Evolutionary conservation across 2,797 vertebrate species (phyloP), one percentile per base, ranked within the genome.

Genomic region (Sebastes oblongus): DNA sequence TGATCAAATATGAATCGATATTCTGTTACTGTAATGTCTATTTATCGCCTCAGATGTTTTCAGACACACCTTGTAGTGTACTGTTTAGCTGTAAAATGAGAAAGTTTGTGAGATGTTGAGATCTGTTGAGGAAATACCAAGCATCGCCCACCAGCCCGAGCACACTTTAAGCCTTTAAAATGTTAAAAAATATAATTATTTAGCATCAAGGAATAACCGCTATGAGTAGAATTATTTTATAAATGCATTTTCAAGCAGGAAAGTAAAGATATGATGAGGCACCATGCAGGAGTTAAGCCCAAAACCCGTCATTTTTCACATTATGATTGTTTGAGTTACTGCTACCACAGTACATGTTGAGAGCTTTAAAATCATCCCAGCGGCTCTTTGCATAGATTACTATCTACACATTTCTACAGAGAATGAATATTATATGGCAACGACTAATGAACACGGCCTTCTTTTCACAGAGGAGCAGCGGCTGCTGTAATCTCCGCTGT

Each of bases 401-500:
- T 60, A 90, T 89, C 82, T 66, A 74, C 74, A 85, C 65, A 82
- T 91, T 93, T 89, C 79, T 89, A 61, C 81, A 79, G 84, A 89
- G 88, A 90, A 86, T 90, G 88, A 92, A 89, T 87, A 90, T 88
- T 88, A 84, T 87, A 89, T 77, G 64, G 81, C 68, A 32, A 69
- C 46, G 73, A 87, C 90, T 93, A 93, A 95, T 94, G 82, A 93
- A 89, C 89, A 85, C 16, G 77, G 83, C 86, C 86, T 77, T 90
- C 81, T 90, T 91, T 93, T 93, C 82, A 92, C 86, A 86, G 76
- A 75, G 83, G 87, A 86, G 78, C 82, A 67, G 83, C 85, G 62
- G 67, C 78, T 68, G 75, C 86, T 89, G 88, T 94, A 92, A 95
- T 96, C 93, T 91, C 84, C 83, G 78, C 88, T 93, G 81, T 90